These are phyloP conservation scores for Chloebia gouldiae DNA, from an alignment of 2,113 vertebrate genomes.

Conservation along the genomic window DNA sequence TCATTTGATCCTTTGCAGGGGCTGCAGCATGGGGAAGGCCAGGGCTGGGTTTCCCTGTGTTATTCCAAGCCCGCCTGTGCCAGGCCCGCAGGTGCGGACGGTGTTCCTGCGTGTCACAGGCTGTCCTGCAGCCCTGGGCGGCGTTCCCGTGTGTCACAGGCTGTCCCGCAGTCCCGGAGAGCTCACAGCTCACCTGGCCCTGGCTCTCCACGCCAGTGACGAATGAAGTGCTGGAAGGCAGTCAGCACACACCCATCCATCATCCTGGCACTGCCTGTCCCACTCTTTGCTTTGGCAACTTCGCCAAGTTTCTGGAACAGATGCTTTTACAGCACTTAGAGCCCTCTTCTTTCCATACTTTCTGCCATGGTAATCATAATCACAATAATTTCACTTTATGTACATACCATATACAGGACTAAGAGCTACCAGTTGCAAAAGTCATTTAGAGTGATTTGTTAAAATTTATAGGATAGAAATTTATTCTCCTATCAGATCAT, in stretches of 20 bases:
- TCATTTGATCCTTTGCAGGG: background rate
- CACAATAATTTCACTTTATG: background rate
- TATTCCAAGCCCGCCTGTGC: background rate
- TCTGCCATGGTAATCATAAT: background rate
- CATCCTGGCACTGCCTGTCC: background rate
- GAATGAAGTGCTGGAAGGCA: background rate
- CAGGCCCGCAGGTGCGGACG: background rate
- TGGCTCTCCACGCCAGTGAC: rapidly evolving
- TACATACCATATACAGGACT: background rate
- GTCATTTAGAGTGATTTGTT: rapidly evolving
- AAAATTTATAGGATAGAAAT: background rate
- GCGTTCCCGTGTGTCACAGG: background rate
- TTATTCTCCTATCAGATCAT: background rate
- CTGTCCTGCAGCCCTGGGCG: no score
- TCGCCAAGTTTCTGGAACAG: background rate
- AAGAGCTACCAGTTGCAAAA: background rate
- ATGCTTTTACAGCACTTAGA: background rate
- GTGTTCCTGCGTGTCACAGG: background rate
- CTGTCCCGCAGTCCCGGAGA: background rate
- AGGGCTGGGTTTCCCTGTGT: background rate
- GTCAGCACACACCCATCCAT: background rate
- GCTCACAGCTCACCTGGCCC: background rate
- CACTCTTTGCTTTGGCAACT: background rate
- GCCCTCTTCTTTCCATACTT: background rate
- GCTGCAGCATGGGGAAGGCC: background rate